A percentile compares a stretch with the other conserved stretches of the same genome.
These are phyloP conservation scores for Oreochromis spilurus DNA, from an alignment of 2,113 vertebrate species.

Conservation along the genomic window DNA sequence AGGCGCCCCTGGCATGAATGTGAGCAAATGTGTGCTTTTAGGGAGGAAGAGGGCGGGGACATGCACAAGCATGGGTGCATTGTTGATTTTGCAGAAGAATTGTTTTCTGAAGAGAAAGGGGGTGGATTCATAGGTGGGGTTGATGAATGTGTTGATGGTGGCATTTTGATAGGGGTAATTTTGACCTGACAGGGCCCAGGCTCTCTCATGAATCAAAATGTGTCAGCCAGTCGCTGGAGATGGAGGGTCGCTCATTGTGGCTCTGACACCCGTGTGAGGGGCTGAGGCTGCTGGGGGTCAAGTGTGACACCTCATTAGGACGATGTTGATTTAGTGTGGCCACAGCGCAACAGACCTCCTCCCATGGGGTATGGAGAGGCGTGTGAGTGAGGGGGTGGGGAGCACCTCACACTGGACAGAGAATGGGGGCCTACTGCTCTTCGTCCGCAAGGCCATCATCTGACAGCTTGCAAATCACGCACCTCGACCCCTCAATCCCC, in stretches of 20 bases:
- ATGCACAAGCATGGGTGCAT: background rate
- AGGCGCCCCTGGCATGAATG: background rate
- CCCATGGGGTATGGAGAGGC: slow-evolving; percentile 68
- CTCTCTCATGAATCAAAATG: slow-evolving; percentile 88
- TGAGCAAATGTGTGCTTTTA: background rate
- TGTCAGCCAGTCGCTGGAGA: slow-evolving; percentile 83
- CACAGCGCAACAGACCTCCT: slow-evolving; percentile 75
- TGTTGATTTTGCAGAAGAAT: slow-evolving; percentile 40
- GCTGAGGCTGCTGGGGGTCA: slow-evolving; percentile 80
- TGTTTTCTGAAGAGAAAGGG: slow-evolving; percentile 27
- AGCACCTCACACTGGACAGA: slow-evolving; percentile 56
- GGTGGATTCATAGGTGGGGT: slow-evolving; percentile 55
- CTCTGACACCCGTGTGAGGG: slow-evolving; percentile 80
- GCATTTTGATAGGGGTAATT: slow-evolving; percentile 85
- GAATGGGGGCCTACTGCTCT: slow-evolving; percentile 63
- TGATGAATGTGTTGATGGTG: slow-evolving; percentile 82
- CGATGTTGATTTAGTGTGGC: slow-evolving; percentile 85
- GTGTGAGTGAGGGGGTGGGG: slow-evolving; percentile 61
- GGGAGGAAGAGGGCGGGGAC: background rate
- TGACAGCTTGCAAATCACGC: slow-evolving; percentile 69
- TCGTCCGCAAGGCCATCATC: slow-evolving; percentile 54
- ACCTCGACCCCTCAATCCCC: background rate
- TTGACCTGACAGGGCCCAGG: slow-evolving; percentile 81
- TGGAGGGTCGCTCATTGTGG: slow-evolving; percentile 84
- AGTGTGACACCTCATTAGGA: slow-evolving; percentile 88